Base-by-base conservation (phyloP, 2,888 invertebrate species). In the Coecobrya sp. region DNA sequence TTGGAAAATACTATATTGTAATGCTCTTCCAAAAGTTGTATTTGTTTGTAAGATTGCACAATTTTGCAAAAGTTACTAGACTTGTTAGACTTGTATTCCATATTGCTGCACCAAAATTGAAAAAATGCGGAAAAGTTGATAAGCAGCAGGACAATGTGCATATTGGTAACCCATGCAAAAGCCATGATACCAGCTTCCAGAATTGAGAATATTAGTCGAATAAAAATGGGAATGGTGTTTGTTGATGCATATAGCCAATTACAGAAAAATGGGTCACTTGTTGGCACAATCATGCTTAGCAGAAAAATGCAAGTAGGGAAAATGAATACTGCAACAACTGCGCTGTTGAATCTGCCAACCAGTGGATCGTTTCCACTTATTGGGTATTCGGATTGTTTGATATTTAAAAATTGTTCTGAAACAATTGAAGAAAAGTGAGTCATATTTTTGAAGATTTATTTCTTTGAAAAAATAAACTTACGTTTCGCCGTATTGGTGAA, bases 161-260 rank as follows among this genome's bases (percentile, higher is more conserved):
- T 25, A 52, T 84, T 89, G 52, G 70, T 8, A 7, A 13, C 22
- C 89, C 89, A 89, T 0, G 84, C 68, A 42, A 84, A 73, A 8
- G 25, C 55, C 11, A 22, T 59, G 0, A 89, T 49, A 10, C 59
- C 42, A 0, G 84, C 55, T 73, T 89, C 89, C 5, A 70, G 0
- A 19, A 70, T 0, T 0, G 73, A 49, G 8, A 82, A 16, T 1
- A 22, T 0, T 0, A 85, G 8, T 0, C 22, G n/a, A 0, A 52
- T 13, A 5, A 4, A 19, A 5, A 22, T 22, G 11, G 30, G 8
- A 16, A n/a, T 22, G 1, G 10, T 11, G 22, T 49, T 10, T 49
- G 7, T 3, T 7, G 13, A 49, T 13, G 1, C 10, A 7, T 36
- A 7, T 1, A 62, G 7, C 68, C 68, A 68, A 25, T 68, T 68